phyloP scores from a whole-genome alignment of 2,113 vertebrate species.

The Paramisgurnus dabryanus region DNA sequence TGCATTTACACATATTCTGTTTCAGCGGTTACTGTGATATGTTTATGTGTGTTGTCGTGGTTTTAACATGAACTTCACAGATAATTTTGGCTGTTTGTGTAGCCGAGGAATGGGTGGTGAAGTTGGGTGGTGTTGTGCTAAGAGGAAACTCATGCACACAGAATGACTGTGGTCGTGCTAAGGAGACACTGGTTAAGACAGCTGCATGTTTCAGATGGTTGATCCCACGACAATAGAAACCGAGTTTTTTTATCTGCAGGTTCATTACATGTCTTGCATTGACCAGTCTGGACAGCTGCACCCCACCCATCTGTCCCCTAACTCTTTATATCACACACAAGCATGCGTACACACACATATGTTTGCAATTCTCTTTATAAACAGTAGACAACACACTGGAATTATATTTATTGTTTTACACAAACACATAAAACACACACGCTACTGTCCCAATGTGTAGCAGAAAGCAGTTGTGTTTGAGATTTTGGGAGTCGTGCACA shows the following conservation, averaged over 20 bases:
- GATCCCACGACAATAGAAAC: conserved; percentile 34
- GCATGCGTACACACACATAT: conserved; percentile 22
- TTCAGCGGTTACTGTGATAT: neutral
- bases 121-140: neutral
- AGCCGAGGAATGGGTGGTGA: conserved; percentile 28
- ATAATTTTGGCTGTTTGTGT: conserved; percentile 14
- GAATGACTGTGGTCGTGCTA: conserved; percentile 27
- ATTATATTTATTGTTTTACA: neutral
- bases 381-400: conserved; percentile 10
- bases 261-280: neutral
- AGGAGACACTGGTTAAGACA: conserved; percentile 20
- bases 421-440: conserved; percentile 30
- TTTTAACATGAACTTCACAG: neutral
- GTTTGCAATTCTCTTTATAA: conserved; percentile 11
- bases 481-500: conserved; percentile 30
- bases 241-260: conserved; percentile 47
- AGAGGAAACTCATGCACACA: neutral
- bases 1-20: neutral
- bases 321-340: conserved; percentile 1
- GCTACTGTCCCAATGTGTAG: conserved; percentile 1
- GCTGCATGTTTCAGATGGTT: conserved; percentile 28
- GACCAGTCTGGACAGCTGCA: conserved; percentile 47
- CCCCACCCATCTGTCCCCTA: conserved; percentile 41
- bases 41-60: neutral
- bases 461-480: conserved; percentile 25